phyloP scores from a whole-genome alignment of 2,888 invertebrate species.

The Ornithoptera alexandrae region DNA sequence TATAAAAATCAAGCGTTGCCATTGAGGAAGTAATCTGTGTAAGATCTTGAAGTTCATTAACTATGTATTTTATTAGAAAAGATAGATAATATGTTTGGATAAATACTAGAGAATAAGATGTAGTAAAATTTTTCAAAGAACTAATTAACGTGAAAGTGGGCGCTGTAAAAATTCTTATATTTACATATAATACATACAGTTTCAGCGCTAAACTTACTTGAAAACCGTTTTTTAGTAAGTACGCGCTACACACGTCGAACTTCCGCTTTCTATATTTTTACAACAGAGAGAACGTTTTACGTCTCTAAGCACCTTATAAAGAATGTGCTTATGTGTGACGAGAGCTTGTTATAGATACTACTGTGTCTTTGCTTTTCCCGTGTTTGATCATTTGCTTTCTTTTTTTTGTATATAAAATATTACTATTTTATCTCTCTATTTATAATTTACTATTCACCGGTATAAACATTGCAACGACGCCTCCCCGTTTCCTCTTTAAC shows the following conservation, averaged over 20 bases:
- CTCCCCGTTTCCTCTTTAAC: slow-evolving; percentile 6
- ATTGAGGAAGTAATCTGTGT: too few relatives aligned
- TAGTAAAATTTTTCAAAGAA: neutral
- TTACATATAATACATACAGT: slow-evolving; percentile 1
- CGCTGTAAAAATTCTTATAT: neutral
- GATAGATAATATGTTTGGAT: neutral
- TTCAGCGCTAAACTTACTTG: slow-evolving; percentile 2
- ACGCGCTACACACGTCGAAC: neutral
- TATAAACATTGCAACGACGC: slow-evolving; percentile 7
- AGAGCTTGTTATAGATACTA: neutral
- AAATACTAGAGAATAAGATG: neutral
- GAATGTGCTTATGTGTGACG: neutral
- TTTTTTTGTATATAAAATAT: slow-evolving; percentile 5
- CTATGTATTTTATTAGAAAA: too few relatives aligned
- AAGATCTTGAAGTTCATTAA: too few relatives aligned
- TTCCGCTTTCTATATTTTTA: neutral
- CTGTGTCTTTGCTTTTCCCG: neutral
- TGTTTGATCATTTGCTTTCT: neutral
- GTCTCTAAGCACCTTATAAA: neutral
- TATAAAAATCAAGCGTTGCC: too few relatives aligned
- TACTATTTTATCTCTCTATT: slow-evolving; percentile 1
- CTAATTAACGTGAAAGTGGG: neutral
- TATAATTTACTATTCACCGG: slow-evolving; percentile 17
- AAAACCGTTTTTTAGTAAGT: slow-evolving; percentile 3
- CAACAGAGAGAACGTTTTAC: neutral